Percentiles rank a stretch among this genome's conserved stretches.
Evolutionary conservation across 2,888 invertebrate species (phyloP).

Genomic region (Tachystola acroxantha): DNA sequence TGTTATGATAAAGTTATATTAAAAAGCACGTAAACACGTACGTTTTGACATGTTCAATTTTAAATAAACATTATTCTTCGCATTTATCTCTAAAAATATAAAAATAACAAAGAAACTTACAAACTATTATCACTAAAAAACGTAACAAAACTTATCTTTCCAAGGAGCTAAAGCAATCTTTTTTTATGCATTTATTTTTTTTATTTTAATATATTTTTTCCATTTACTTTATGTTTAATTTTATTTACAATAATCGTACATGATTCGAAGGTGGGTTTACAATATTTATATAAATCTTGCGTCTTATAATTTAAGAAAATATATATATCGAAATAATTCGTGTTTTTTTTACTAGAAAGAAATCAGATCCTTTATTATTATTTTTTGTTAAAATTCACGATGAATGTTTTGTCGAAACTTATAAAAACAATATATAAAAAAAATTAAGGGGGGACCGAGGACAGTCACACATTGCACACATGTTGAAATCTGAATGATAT

Average conservation of each 20-base stretch:
- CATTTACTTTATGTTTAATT: slow-evolving; percentile 12
- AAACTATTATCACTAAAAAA: slow-evolving; percentile 25
- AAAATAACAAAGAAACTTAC: slow-evolving; percentile 18
- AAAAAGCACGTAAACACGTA: no score
- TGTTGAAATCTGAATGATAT: no score
- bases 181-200: slow-evolving; percentile 11
- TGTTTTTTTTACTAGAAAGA: background rate
- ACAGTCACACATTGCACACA: no score
- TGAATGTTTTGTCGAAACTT: no score
- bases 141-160: slow-evolving; percentile 22
- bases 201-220: background rate
- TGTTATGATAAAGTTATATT: no score
- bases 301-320: background rate
- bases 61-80: no score
- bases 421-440: no score
- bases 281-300: background rate
- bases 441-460: no score
- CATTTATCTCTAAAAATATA: slow-evolving; percentile 9
- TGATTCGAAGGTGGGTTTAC: slow-evolving; percentile 4
- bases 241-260: slow-evolving; percentile 12
- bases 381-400: no score
- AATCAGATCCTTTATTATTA: background rate
- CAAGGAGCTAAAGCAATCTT: slow-evolving; percentile 17
- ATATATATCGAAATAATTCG: background rate
- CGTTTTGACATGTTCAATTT: no score